Base-by-base conservation (phyloP, 2,113 vertebrate genomes). In the Scopus umbretta region DNA sequence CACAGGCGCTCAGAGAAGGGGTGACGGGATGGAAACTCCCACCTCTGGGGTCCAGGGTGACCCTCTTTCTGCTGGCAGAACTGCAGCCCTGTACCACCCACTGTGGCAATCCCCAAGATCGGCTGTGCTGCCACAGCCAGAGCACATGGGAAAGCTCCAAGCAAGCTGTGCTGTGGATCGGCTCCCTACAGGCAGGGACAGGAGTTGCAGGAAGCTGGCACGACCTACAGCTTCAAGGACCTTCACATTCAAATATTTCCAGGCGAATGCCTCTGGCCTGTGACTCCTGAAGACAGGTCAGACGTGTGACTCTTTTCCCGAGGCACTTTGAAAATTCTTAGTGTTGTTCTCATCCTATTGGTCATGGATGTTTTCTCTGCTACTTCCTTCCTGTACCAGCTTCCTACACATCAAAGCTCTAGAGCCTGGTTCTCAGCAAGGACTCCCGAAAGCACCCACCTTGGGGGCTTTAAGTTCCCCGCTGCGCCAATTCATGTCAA, bases 401-500 rank as follows among this genome's bases (percentile, higher is more conserved):
- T 50, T 32, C 36, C 56, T 5, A 9, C 25, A 32, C 0, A 4
- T 18, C 45, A 47, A 7, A 63, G 21, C 26, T 58, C 65, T 17
- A 6, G 18, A 9, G 38, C 1, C 34, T 25, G 23, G 16, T 8
- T 12, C 45, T 38, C 47, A 18, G 30, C 61, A 45, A 7, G 29
- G 42, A 22, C 70, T 23, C 23, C 26, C 7, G n/a, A 18, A 59
- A 13, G 13, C 22, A 32, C 89, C 40, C 22, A 98, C 97, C 97
- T 98, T 98, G 66, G 97, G 97, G 12, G 97, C 88, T 17, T 55
- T 80, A 26, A 98, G 95, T 49, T 98, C 97, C 43, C 97, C 97
- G 0, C 95, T 94, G 9, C 97, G 97, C 97, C 97, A 98, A 36
- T 97, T 98, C 93, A 96, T 96, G 80, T 98, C 97, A 0, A 98